These are phyloP conservation scores for Ormyrus labotus DNA, from an alignment of 2,888 invertebrate genomes.

Conservation along the genomic window DNA sequence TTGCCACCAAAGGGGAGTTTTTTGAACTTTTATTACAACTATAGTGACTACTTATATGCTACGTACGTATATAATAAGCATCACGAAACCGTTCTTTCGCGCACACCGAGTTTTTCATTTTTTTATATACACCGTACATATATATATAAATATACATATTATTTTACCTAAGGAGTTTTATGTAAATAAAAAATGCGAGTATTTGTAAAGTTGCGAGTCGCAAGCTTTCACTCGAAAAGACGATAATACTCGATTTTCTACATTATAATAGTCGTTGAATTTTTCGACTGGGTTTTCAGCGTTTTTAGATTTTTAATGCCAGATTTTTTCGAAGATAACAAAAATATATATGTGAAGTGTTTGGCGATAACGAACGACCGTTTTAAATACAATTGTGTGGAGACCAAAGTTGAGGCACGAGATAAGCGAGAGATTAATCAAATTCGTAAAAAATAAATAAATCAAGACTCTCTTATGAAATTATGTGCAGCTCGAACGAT, in stretches of 20 bases:
- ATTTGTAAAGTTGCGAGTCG: constrained; percentile 7
- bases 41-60: constrained; percentile 1
- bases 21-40: constrained; percentile 21
- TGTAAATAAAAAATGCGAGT: constrained; percentile 31
- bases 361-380: constrained; percentile 6
- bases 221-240: neutral
- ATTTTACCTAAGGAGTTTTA: constrained; percentile 30
- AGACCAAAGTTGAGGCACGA: constrained; percentile 45
- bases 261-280: constrained; percentile 17
- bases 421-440: constrained; percentile 31
- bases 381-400: constrained; percentile 17
- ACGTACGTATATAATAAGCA: neutral
- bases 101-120: constrained; percentile 34
- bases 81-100: constrained; percentile 2
- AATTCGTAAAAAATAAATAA: constrained; percentile 28
- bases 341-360: constrained; percentile 1
- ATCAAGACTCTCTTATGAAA: constrained; percentile 31
- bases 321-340: constrained; percentile 3
- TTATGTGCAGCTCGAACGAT: constrained; percentile 64
- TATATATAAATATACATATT: constrained; percentile 7
- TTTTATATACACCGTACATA: constrained; percentile 9
- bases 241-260: constrained; percentile 38
- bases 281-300: constrained; percentile 39
- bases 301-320: constrained; percentile 36
- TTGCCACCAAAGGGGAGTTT: constrained; percentile 2